phyloP scores from a whole-genome alignment of 2,797 vertebrate genomes.

The Apogon hyalosoma region DNA sequence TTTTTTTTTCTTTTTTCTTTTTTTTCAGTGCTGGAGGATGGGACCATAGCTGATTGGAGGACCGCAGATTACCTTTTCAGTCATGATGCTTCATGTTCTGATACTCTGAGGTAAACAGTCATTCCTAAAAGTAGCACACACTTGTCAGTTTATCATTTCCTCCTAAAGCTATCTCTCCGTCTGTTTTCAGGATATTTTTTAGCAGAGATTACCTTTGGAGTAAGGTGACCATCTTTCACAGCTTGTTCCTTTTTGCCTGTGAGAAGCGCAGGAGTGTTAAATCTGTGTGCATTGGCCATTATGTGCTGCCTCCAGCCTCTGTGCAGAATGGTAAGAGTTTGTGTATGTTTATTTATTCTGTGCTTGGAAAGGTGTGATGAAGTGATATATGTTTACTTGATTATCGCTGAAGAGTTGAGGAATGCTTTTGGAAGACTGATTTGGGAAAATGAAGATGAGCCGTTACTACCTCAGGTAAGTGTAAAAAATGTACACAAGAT shows the following conservation, averaged over 20 bases:
- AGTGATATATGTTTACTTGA: neutral
- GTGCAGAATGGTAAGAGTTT: conserved; percentile 89
- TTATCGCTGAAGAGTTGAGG: conserved; percentile 87
- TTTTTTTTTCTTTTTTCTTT: neutral
- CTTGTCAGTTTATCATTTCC: neutral
- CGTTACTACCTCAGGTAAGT: conserved; percentile 67
- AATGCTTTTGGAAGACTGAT: conserved; percentile 87
- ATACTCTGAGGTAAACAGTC: conserved; percentile 89
- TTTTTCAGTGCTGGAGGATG: conserved; percentile 84
- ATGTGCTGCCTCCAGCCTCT: conserved; percentile 89
- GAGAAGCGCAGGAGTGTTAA: conserved; percentile 70
- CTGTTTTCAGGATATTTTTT: conserved; percentile 85
- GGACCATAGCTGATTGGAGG: conserved; percentile 66
- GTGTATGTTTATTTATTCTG: neutral
- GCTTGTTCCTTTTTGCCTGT: conserved; percentile 84
- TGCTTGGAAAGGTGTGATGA: neutral
- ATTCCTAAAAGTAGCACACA: neutral
- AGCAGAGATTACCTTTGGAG: conserved; percentile 88
- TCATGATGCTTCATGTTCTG: conserved; percentile 86
- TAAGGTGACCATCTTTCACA: conserved; percentile 91
- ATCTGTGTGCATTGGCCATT: conserved; percentile 88
- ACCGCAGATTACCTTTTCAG: conserved; percentile 92
- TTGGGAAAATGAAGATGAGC: conserved; percentile 87
- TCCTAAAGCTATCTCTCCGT: neutral
- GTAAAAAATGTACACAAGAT: neutral